These are phyloP conservation scores for Labeo catla DNA, from an alignment of 2,113 vertebrate genomes.

Conservation along the genomic window DNA sequence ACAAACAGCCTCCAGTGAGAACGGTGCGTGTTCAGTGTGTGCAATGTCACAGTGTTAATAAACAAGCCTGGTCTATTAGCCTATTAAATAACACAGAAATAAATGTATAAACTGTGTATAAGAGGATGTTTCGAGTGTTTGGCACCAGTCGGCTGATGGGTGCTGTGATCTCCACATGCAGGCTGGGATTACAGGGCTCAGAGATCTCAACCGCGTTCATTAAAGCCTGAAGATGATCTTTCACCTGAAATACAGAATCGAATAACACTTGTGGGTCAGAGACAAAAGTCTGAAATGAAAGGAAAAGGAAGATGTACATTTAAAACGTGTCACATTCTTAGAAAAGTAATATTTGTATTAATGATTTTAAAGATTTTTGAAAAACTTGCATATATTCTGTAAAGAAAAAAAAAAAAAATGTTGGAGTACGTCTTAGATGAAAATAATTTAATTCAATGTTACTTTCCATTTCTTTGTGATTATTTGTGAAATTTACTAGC, in stretches of 20 bases:
- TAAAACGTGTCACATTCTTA: not conserved
- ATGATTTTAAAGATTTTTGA: not conserved
- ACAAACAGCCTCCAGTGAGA: not conserved
- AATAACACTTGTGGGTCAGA: not conserved
- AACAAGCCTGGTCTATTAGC: not conserved
- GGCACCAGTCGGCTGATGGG: conserved; percentile 75
- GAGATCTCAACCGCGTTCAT: conserved; percentile 69
- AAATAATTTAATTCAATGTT: too few species aligned
- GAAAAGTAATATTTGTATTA: not conserved
- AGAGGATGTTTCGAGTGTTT: not conserved
- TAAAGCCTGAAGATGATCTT: conserved; percentile 63
- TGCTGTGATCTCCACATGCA: conserved; percentile 71
- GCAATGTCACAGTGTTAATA: not conserved
- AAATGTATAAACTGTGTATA: too few species aligned
- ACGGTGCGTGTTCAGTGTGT: not conserved
- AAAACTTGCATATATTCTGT: too few species aligned
- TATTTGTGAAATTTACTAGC: too few species aligned
- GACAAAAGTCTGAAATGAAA: not conserved
- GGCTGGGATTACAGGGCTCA: conserved; percentile 72
- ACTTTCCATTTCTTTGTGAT: not conserved
- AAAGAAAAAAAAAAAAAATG: too few species aligned
- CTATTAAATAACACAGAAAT: not conserved
- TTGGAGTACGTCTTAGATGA: too few species aligned
- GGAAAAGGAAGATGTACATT: not conserved
- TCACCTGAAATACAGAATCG: conserved; percentile 64